Conservation (phyloP, 2,888 invertebrate genomes). For the Ochropleura leucogaster region DNA sequence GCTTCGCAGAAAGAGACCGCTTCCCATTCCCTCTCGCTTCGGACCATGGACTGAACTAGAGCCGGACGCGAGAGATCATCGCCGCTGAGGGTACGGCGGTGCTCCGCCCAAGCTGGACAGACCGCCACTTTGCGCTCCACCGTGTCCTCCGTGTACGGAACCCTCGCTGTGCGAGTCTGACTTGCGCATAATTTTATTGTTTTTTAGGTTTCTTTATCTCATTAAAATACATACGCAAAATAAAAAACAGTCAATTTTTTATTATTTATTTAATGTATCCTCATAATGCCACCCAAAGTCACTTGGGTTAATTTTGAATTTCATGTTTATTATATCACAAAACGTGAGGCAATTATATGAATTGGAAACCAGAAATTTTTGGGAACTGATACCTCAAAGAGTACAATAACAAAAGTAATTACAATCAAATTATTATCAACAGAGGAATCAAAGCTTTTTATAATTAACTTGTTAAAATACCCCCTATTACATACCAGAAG, state of each 20-base stretch:
- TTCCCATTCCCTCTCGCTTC: no score
- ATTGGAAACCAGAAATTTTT: background rate
- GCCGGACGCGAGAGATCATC: no score
- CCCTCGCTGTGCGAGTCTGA: no score
- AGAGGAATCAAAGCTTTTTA: background rate
- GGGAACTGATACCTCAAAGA: background rate
- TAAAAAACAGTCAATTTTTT: background rate
- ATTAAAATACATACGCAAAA: background rate
- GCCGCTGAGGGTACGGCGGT: no score
- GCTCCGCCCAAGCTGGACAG: no score
- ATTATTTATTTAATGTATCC: background rate
- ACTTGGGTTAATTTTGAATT: background rate
- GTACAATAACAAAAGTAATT: background rate
- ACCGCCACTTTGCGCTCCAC: no score
- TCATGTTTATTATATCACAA: background rate
- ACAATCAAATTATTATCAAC: conserved; percentile 3
- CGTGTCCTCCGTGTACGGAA: no score
- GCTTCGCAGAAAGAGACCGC: no score
- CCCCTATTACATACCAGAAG: no score
- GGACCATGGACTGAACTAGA: no score
- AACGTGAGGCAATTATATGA: background rate
- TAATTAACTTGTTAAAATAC: conserved; percentile 10
- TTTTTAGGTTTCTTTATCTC: background rate
- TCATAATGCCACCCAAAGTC: background rate
- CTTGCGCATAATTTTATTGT: no score